Evolutionary conservation across 2,888 invertebrate genomes (phyloP), one percentile per base, ranked within the genome.

Genomic region (Venusia cambrica): DNA sequence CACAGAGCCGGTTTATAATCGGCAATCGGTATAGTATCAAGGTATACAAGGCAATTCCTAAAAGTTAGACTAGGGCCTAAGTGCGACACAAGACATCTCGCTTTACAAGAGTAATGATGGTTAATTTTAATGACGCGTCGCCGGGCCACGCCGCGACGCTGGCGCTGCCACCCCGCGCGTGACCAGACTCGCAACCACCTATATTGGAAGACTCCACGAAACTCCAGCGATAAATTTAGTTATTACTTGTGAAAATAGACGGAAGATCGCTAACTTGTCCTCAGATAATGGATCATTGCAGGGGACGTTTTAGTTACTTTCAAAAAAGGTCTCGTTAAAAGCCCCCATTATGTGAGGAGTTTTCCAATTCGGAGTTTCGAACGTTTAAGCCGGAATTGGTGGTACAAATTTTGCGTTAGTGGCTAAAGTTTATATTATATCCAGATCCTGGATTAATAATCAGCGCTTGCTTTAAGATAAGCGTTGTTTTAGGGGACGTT

Each of bases 211-310:
- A 73, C 73, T 71, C 59, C 49, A 61, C 73, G 69, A 84, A 85
- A 85, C 78, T 84, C 84, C 75, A 70, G 72, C 85, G 84, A 87
- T 85, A 87, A 87, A 87, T 87, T 85, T 77, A 84, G 87, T 85
- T 87, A 87, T 87, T 87, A 84, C 85, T 85, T 84, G 83, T 83
- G 83, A 85, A 87, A 87, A 87, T 85, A 85, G 81, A 83, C 76
- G 84, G 74, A 83, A 84, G 84, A 85, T 85, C 80, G 83, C 81
- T 83, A 85, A 85, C 87, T 87, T 84, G 85, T 85, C 80, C 73
- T 77, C 67, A 75, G 80, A 84, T 85, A 87, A 85, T 85, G 85
- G 85, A 83, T 85, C 84, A 85, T 85, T 83, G 78, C 67, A 69
- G 71, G 70, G 75, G 69, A 61, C 75, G 73, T 78, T 81, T 80